Evolutionary conservation across 2,797 vertebrate species (phyloP), one percentile per base, ranked within the genome.

Genomic region (Vireo griseus): DNA sequence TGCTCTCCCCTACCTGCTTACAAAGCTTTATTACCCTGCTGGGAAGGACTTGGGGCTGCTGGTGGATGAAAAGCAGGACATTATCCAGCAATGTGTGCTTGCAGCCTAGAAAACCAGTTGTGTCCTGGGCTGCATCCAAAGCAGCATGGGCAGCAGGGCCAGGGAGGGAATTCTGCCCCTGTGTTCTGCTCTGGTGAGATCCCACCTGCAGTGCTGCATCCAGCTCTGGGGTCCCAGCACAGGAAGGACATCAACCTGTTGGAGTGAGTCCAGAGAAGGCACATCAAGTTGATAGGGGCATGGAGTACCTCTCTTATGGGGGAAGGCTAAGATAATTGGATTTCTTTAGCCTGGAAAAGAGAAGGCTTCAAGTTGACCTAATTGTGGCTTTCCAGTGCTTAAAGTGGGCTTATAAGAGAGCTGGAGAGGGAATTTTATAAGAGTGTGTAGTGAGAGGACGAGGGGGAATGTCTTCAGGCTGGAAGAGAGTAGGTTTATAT

Each of bases 101-200:
- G 16, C 25, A 59, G 18, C 29, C 20, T 4, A 31, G 29, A 52
- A 28, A 58, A 45, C 15, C 25, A 40, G 0, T 0, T 0, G 7
- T 12, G 15, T 19, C 25, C 72, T 16, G 9, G 33, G 39, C 51
- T 77, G 29, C 51, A 65, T 28, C 21, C 11, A 58, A 13, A 47
- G 45, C 40, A 13, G 17, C 1, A 5, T 48, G 42, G 7, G 1
- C 29, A 26, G 39, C 10, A 47, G 39, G 33, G 6, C 0, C 2
- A 14, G 25, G 51, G 51, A 83, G 39, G 18, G 18, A 5, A 10
- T 35, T 2, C 39, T 77, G 45, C 7, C 15, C 13, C 16, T 44
- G 37, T 63, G 5, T 13, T 44, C 42, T 69, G 6, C 31, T 50
- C 15, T 62, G 40, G 7, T 57, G 63, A 57, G 28, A 51, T 13